Percentiles rank a stretch among this genome's conserved stretches.
These are phyloP conservation scores for Drosophila bunnanda DNA, from an alignment of 2,888 invertebrate genomes.

Conservation along the genomic window DNA sequence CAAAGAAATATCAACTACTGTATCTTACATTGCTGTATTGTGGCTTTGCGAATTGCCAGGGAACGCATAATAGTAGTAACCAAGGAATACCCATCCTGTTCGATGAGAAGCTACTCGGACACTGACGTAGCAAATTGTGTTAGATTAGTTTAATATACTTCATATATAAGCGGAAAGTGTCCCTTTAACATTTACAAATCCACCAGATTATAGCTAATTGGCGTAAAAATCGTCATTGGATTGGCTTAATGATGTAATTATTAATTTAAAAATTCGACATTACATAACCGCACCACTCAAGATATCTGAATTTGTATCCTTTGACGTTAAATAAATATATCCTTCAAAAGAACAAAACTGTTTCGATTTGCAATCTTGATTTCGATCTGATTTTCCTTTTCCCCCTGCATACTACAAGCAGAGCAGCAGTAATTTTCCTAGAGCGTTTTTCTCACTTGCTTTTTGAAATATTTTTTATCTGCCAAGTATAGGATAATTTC, in stretches of 20 bases:
- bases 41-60: no score
- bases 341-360: not conserved
- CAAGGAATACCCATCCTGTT: not conserved
- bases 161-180: not conserved
- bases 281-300: not conserved
- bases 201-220: not conserved
- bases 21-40: not conserved
- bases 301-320: not conserved
- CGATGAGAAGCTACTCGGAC: not conserved
- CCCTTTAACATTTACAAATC: not conserved
- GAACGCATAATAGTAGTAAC: not conserved
- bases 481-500: no score
- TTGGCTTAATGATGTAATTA: no score
- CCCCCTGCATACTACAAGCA: no score
- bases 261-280: not conserved
- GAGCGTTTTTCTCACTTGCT: no score
- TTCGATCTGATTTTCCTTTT: no score
- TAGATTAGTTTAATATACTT: not conserved
- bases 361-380: no score
- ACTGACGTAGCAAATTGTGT: not conserved
- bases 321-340: not conserved
- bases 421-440: no score
- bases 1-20: not conserved
- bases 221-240: not conserved
- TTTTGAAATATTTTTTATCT: no score